A percentile compares a stretch with the other conserved stretches of the same genome.
Evolutionary conservation across 2,797 vertebrate species (phyloP).

Genomic region (Crypturellus tataupa): DNA sequence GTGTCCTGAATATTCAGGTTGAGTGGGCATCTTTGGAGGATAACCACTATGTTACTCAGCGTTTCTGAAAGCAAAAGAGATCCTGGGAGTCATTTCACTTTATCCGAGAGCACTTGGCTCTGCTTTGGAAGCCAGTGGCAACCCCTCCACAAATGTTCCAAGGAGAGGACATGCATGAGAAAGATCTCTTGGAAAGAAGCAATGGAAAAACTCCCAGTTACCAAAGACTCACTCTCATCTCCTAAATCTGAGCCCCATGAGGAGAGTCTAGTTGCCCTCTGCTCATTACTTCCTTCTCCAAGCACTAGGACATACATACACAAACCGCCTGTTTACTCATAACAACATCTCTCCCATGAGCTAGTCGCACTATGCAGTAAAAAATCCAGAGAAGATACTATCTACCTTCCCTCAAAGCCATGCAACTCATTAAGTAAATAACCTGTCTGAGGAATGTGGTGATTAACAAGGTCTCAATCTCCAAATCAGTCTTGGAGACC

Average conservation of each 20-base stretch:
- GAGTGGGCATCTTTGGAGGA: neutral
- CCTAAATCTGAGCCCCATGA: neutral
- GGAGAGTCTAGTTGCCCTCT: neutral
- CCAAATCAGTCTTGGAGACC: slow-evolving; percentile 8
- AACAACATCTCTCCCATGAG: neutral
- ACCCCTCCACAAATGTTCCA: neutral
- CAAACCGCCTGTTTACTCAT: neutral
- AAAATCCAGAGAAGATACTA: slow-evolving; percentile 23
- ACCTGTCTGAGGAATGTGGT: slow-evolving; percentile 65
- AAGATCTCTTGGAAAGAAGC: neutral
- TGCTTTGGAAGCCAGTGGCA: neutral
- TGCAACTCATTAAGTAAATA: neutral
- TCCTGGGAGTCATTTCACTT: neutral
- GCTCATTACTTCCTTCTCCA: neutral
- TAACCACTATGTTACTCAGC: neutral
- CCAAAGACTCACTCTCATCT: neutral
- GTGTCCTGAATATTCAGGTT: neutral
- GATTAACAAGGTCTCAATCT: slow-evolving; percentile 38
- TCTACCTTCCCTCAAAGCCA: slow-evolving; percentile 57
- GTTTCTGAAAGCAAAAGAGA: neutral
- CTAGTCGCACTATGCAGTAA: neutral
- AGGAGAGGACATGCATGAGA: neutral
- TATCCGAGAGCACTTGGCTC: neutral
- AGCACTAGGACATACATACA: neutral
- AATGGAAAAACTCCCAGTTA: neutral